These are phyloP conservation scores for Hippolais icterina DNA, from an alignment of 2,113 vertebrate genomes.

Conservation along the genomic window DNA sequence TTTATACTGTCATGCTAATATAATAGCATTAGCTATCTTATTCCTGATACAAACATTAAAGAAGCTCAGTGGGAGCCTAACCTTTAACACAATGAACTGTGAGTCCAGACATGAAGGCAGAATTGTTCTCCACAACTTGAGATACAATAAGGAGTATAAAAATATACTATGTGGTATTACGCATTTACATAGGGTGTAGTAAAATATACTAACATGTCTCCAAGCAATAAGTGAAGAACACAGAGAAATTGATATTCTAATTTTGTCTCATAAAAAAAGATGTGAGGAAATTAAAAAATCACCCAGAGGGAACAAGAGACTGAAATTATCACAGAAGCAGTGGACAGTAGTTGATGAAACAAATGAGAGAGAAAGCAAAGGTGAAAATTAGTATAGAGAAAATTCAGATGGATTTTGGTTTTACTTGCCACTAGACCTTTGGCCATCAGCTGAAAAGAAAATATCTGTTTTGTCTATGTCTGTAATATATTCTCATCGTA, in stretches of 20 bases:
- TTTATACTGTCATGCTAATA: not conserved
- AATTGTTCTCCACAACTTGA: not conserved
- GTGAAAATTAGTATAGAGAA: not conserved
- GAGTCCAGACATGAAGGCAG: not conserved
- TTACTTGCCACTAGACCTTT: not conserved
- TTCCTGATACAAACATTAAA: not conserved
- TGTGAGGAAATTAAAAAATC: not conserved
- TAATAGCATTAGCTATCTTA: not conserved
- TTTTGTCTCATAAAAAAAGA: not conserved
- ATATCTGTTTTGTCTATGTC: not conserved
- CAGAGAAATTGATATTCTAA: not conserved
- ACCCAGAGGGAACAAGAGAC: not conserved
- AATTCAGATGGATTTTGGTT: not conserved
- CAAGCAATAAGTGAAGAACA: slow-evolving; percentile 8
- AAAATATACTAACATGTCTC: not conserved
- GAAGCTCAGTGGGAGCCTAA: not conserved
- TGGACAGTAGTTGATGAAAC: not conserved
- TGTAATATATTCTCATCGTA: not conserved
- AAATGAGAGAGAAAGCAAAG: not conserved
- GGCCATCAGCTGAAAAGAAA: not conserved
- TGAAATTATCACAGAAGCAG: not conserved
- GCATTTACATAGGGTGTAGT: not conserved
- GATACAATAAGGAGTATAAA: not conserved
- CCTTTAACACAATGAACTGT: not conserved
- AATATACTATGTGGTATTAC: not conserved